Conservation (phyloP, 2,888 invertebrate genomes). For the Pyrrhia umbra region DNA sequence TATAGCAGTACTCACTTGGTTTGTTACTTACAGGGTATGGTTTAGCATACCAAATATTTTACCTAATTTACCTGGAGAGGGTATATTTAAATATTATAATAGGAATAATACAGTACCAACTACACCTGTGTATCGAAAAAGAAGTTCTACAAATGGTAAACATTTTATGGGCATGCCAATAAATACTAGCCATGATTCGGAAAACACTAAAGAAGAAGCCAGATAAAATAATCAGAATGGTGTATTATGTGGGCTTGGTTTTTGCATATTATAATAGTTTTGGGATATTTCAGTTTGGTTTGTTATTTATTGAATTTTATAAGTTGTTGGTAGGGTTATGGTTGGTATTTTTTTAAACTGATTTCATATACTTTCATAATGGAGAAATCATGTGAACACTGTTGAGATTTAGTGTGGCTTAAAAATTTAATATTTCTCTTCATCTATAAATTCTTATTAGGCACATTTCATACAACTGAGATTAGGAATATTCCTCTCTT, state of each 20-base stretch:
- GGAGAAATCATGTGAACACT: neutral
- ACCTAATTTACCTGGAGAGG: slow-evolving; percentile 94
- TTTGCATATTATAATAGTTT: slow-evolving; percentile 12
- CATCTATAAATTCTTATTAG: no score
- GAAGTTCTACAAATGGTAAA: slow-evolving; percentile 87
- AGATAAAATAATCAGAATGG: slow-evolving; percentile 66
- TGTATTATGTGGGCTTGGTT: slow-evolving; percentile 14
- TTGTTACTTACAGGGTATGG: slow-evolving; percentile 96
- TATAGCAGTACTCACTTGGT: slow-evolving; percentile 97
- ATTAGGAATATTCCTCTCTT: neutral
- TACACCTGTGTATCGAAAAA: slow-evolving; percentile 80
- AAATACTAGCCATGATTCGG: slow-evolving; percentile 84
- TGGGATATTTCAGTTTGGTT: slow-evolving; percentile 19
- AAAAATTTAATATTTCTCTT: neutral
- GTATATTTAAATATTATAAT: slow-evolving; percentile 94
- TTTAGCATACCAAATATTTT: slow-evolving; percentile 91
- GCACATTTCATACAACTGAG: neutral
- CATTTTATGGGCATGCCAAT: slow-evolving; percentile 96
- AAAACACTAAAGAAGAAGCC: slow-evolving; percentile 76
- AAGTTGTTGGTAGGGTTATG: slow-evolving; percentile 8
- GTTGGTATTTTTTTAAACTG: slow-evolving; percentile 14
- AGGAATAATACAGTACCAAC: slow-evolving; percentile 82
- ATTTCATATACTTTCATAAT: no score
- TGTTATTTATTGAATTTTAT: neutral
- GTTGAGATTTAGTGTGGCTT: neutral